Percentiles rank a stretch among this genome's conserved stretches.
phyloP scores from a whole-genome alignment of 2,113 vertebrate genomes.

The Philantomba maxwellii region DNA sequence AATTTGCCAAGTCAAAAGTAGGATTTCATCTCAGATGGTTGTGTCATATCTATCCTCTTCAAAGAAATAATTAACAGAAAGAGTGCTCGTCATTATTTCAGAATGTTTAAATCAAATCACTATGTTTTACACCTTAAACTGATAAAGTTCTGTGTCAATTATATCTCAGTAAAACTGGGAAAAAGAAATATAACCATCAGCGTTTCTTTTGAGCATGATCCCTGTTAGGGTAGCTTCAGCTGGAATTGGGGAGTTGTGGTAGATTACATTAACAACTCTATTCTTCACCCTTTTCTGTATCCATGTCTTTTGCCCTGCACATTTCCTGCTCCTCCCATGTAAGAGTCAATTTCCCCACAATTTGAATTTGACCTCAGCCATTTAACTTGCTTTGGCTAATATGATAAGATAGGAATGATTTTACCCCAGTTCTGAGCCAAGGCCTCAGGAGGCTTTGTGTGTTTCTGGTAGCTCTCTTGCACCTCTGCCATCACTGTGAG shows the following conservation, averaged over 20 bases:
- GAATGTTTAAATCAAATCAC: background rate
- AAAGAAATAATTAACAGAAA: background rate
- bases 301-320: background rate
- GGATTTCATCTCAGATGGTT: conserved; percentile 33
- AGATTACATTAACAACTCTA: background rate
- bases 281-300: conserved; percentile 7
- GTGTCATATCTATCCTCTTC: conserved; percentile 22
- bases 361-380: background rate
- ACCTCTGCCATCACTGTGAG: background rate
- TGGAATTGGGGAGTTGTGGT: background rate
- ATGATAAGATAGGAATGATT: background rate
- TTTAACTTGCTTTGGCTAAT: background rate
- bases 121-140: background rate
- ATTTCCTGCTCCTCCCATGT: background rate
- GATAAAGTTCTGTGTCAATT: background rate
- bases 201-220: background rate
- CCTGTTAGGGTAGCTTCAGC: background rate
- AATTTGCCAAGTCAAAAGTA: conserved; percentile 31
- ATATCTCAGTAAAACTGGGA: background rate
- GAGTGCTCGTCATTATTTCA: background rate
- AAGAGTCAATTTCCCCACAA: background rate
- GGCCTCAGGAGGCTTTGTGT: background rate
- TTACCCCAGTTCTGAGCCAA: background rate
- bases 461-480: background rate
- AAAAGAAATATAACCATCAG: background rate